These are phyloP conservation scores for Papilio glaucus DNA, from an alignment of 1,140 invertebrate species.

Conservation along the genomic window DNA sequence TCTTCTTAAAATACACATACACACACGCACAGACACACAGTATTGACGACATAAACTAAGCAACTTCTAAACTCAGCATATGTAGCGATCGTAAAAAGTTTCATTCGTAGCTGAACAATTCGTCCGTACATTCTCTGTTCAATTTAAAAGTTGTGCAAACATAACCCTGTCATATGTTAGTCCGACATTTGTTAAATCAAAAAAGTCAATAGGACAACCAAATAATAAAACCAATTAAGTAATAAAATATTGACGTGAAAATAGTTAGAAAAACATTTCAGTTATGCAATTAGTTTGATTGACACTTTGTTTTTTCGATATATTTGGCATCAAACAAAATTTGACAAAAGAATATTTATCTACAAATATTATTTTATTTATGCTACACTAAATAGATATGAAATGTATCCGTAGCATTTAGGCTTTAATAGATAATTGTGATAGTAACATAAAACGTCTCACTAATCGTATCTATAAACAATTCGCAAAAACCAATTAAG, in stretches of 20 bases:
- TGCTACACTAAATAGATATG: background rate
- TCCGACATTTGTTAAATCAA: constrained; percentile 24
- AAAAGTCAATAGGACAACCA: constrained; percentile 8
- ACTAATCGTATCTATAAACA: too few relatives aligned
- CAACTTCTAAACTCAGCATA: background rate
- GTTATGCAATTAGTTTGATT: constrained; percentile 1
- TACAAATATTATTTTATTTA: background rate
- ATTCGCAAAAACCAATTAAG: too few relatives aligned
- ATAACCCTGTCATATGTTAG: background rate
- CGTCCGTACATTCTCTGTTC: background rate
- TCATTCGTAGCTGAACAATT: constrained; percentile 1
- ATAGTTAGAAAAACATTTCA: constrained; percentile 5
- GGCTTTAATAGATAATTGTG: background rate
- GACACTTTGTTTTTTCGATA: constrained; percentile 2
- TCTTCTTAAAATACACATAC: too few relatives aligned
- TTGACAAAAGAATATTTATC: constrained; percentile 1
- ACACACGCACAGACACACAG: background rate
- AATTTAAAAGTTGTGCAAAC: constrained; percentile 22
- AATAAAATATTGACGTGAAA: constrained; percentile 20
- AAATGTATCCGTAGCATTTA: background rate
- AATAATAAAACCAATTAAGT: constrained; percentile 19
- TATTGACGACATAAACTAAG: background rate
- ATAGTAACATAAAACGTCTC: too few relatives aligned
- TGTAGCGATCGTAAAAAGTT: background rate
- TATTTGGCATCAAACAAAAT: background rate